Percentiles rank a stretch among this genome's conserved stretches.
Conservation (phyloP, 2,888 invertebrate species). For the Athripsodes cinereus region DNA sequence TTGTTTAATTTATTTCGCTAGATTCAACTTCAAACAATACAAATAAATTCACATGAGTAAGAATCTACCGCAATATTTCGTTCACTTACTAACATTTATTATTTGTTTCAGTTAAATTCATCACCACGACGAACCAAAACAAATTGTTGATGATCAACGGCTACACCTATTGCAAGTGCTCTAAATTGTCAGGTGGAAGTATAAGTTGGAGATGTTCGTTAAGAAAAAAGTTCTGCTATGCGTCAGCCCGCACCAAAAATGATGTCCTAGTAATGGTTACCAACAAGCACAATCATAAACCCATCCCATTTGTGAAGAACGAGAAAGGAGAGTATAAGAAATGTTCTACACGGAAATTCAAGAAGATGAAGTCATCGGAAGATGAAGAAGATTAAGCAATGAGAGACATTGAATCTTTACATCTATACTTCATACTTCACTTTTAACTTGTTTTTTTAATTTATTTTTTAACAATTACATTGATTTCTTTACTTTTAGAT, state of each 20-base stretch:
- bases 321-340: not conserved
- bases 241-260: not conserved
- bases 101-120: not conserved
- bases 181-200: not conserved
- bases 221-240: not conserved
- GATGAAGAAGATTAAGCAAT: not conserved
- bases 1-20: too few relatives aligned
- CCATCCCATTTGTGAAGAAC: too few relatives aligned
- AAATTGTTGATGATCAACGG: not conserved
- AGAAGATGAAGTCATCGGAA: not conserved
- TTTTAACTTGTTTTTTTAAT: too few relatives aligned
- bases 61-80: too few relatives aligned
- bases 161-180: constrained; percentile 9
- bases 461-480: too few relatives aligned
- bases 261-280: not conserved
- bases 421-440: too few relatives aligned
- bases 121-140: not conserved
- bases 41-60: too few relatives aligned
- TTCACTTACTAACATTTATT: too few relatives aligned
- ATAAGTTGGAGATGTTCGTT: not conserved
- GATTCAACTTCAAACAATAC: too few relatives aligned
- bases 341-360: not conserved
- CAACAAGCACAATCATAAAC: not conserved
- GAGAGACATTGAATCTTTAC: too few relatives aligned
- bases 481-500: too few relatives aligned